These are phyloP conservation scores for Hirtodrosophila confusa DNA, from an alignment of 2,888 invertebrate species.

Conservation along the genomic window DNA sequence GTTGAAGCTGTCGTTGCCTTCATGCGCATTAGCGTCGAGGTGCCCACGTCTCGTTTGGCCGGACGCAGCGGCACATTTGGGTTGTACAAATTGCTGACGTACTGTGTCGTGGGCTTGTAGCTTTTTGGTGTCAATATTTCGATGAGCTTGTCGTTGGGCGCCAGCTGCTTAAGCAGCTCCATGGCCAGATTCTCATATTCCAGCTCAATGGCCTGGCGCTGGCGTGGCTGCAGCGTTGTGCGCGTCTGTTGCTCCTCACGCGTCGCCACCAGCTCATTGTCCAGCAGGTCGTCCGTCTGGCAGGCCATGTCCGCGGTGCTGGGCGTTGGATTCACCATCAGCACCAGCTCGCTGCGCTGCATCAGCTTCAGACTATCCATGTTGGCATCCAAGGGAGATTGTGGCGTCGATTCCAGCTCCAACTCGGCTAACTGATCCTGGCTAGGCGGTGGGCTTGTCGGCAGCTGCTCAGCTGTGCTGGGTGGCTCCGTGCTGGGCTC, in stretches of 20 bases:
- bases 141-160: slow-evolving; percentile 87
- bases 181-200: slow-evolving; percentile 90
- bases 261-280: slow-evolving; percentile 74
- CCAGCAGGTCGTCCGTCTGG: slow-evolving; percentile 85
- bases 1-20: slow-evolving; percentile 38
- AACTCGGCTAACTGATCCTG: slow-evolving; percentile 7
- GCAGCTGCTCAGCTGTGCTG: slow-evolving; percentile 17
- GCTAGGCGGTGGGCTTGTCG: slow-evolving; percentile 26
- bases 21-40: slow-evolving; percentile 82
- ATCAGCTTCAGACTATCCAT: slow-evolving; percentile 85
- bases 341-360: slow-evolving; percentile 87
- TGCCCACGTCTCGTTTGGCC: slow-evolving; percentile 84
- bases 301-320: slow-evolving; percentile 87
- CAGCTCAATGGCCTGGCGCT: slow-evolving; percentile 89
- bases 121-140: slow-evolving; percentile 85
- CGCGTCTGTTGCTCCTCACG: slow-evolving; percentile 75
- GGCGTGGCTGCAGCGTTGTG: slow-evolving; percentile 85
- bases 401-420: slow-evolving; percentile 32
- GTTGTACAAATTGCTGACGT: slow-evolving; percentile 83
- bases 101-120: slow-evolving; percentile 82
- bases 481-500: slow-evolving; percentile 16
- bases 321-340: slow-evolving; percentile 86
- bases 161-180: slow-evolving; percentile 87
- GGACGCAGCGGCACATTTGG: slow-evolving; percentile 82
- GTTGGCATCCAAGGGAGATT: slow-evolving; percentile 49